phyloP scores from a whole-genome alignment of 2,888 invertebrate species.

The Dendrolimus pini region DNA sequence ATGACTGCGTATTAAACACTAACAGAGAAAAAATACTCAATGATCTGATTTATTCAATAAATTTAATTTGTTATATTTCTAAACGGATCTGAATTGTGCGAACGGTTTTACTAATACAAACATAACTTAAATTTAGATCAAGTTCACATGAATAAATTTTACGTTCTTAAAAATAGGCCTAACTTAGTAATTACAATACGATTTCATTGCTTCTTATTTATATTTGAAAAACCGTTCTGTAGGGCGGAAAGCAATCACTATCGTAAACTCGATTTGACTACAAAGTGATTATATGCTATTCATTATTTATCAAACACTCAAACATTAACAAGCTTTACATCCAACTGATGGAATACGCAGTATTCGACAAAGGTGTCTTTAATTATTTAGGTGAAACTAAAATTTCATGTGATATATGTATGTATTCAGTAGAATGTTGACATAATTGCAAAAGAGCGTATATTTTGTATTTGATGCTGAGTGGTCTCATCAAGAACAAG shows the following conservation, averaged over 20 bases:
- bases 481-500: no score
- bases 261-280: not conserved
- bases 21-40: conserved; percentile 16
- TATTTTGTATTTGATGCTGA: no score
- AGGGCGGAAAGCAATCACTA: conserved; percentile 1
- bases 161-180: conserved; percentile 49
- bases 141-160: conserved; percentile 31
- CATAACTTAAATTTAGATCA: conserved; percentile 27
- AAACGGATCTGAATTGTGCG: conserved; percentile 12
- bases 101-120: conserved; percentile 45
- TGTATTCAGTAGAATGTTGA: no score
- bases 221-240: conserved; percentile 37
- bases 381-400: no score
- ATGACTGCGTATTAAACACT: conserved; percentile 6
- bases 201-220: conserved; percentile 18
- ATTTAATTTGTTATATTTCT: conserved; percentile 19
- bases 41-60: conserved; percentile 15
- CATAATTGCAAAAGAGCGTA: no score
- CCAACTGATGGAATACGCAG: no score
- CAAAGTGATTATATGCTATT: no score
- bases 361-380: no score
- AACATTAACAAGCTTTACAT: no score
- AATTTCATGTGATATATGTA: no score
- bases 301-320: no score
- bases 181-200: conserved; percentile 26